phyloP scores from a whole-genome alignment of 2,888 invertebrate species.

The Ceriagrion tenellum region DNA sequence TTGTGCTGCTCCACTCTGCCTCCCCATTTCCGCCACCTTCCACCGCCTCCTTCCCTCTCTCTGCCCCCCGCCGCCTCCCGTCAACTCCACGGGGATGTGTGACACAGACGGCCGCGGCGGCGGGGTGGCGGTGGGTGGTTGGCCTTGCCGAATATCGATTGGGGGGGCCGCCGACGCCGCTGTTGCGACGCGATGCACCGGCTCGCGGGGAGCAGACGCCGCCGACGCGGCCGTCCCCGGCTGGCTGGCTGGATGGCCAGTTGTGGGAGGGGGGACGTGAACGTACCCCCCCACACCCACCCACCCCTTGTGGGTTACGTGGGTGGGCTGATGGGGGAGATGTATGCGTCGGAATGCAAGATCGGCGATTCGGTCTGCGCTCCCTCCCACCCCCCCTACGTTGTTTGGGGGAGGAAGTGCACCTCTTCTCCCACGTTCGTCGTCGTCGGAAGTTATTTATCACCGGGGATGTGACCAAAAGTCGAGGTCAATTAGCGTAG shows the following conservation, averaged over 20 bases:
- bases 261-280: background rate
- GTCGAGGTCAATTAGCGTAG: too few species aligned
- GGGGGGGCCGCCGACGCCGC: background rate
- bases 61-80: background rate
- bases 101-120: background rate
- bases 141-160: conserved; percentile 22
- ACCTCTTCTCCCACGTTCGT: too few species aligned
- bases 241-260: background rate
- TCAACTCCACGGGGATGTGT: too few species aligned
- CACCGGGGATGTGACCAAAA: too few species aligned
- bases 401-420: too few species aligned
- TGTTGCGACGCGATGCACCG: conserved; percentile 16
- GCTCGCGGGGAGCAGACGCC: background rate
- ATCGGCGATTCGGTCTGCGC: too few species aligned
- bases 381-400: too few species aligned
- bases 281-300: too few species aligned
- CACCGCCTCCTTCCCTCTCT: background rate
- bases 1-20: background rate
- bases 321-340: too few species aligned
- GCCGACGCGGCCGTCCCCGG: background rate
- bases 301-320: too few species aligned
- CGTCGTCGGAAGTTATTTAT: too few species aligned
- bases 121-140: background rate
- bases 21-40: background rate
- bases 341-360: too few species aligned